phyloP scores from a whole-genome alignment of 2,797 vertebrate species.

The Picus viridis region DNA sequence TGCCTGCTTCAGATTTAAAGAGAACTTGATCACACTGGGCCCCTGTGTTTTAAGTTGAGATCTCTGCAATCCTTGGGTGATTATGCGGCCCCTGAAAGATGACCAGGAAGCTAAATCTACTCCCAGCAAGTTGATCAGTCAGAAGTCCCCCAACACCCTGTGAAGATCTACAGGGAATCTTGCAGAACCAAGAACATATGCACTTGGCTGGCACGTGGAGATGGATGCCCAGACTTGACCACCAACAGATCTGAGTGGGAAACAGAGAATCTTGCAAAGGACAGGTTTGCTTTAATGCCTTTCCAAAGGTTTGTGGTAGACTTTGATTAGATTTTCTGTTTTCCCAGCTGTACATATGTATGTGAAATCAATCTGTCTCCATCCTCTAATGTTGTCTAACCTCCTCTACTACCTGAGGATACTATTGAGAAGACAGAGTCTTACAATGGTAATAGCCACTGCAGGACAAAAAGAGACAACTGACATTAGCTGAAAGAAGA shows the following conservation, averaged over 20 bases:
- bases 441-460: neutral
- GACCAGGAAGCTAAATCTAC: neutral
- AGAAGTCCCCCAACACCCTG: neutral
- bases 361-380: neutral
- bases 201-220: neutral
- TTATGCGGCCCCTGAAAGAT: neutral
- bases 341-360: rapidly evolving
- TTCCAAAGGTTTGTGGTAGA: neutral
- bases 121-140: neutral
- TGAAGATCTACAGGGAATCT: neutral
- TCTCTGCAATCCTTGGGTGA: neutral
- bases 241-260: neutral
- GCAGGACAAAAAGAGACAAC: neutral
- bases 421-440: neutral
- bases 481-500: neutral
- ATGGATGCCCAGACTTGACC: neutral
- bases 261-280: neutral
- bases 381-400: neutral
- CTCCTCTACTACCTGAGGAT: neutral
- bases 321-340: neutral
- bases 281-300: neutral
- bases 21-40: neutral
- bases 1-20: neutral
- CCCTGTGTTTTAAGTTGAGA: neutral
- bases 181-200: rapidly evolving